Evolutionary conservation across 2,113 vertebrate species (phyloP), one percentile per base, ranked within the genome.

Genomic region (Pseudolaguvia tuberculata): DNA sequence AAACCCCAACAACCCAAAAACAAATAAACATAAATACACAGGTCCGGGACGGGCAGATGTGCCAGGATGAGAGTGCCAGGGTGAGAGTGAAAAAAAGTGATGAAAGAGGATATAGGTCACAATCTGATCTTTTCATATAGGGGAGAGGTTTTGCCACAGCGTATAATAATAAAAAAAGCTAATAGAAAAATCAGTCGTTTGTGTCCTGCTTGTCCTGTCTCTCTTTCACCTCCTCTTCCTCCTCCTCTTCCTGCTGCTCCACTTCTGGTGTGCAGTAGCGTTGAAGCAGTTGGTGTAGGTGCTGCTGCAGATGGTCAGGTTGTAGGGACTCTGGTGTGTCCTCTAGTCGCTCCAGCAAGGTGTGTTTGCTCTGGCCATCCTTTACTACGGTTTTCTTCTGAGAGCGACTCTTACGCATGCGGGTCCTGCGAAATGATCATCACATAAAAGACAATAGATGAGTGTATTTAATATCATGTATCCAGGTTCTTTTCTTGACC

Each of bases 321-420:
- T 88, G 90, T 84, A 92, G 86, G 17, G 92, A 89, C 78, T 92
- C 91, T 8, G 92, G 92, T 53, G 89, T 88, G 84, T 94, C 93
- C 81, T 96, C 94, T 90, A 95, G 88, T 71, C 89, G 90, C 88
- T 98, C 94, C 85, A 95, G 84, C 77, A 90, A 91, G 82, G 94
- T 86, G 0, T 86, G 92, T 86, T 93, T 95, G 84, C 93, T 92
- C 18, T 83, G 91, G 88, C 70, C 87, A 62, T 96, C 94, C 90
- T 91, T 93, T 92, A 95, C 93, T 90, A 96, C 94, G n/a, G 93
- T 95, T 91, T 93, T 96, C 93, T 94, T 96, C 91, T 93, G 93
- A 12, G 91, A 93, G 63, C 85, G 89, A 29, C 88, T 91, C 88
- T 95, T 97, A 97, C 47, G 90, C 91, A 98, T 93, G 23, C 79